phyloP scores from a whole-genome alignment of 2,113 vertebrate species.

The Chaetodon trifascialis region DNA sequence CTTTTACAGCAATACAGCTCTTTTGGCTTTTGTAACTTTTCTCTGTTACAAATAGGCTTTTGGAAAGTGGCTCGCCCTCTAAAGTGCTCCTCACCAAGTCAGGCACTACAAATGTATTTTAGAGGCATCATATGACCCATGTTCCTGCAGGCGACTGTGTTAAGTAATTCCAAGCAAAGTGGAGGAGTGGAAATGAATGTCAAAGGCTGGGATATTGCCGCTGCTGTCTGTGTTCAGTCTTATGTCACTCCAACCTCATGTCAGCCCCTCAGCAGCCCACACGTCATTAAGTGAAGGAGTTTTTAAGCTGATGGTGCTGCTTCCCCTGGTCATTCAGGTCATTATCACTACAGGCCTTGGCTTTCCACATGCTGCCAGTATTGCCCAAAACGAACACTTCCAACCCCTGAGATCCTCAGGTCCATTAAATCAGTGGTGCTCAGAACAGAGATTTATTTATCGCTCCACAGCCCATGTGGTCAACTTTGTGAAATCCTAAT shows the following conservation, averaged over 20 bases:
- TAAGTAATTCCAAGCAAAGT: conserved; percentile 42
- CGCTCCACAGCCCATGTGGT: conserved; percentile 35
- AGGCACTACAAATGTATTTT: conserved; percentile 36
- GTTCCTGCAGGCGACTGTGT: conserved; percentile 33
- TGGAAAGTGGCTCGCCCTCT: conserved; percentile 28
- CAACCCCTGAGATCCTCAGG: conserved; percentile 24
- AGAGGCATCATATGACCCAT: conserved; percentile 16
- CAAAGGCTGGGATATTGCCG: conserved; percentile 1
- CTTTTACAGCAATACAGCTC: too few relatives aligned
- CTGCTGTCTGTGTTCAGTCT: conserved; percentile 24
- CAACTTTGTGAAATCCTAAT: conserved; percentile 63
- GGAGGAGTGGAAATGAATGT: conserved; percentile 45
- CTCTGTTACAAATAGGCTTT: conserved; percentile 26
- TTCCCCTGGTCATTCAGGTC: conserved; percentile 38
- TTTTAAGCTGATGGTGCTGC: conserved; percentile 32
- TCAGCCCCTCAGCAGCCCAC: conserved; percentile 47
- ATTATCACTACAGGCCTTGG: conserved; percentile 39
- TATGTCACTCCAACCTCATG: conserved; percentile 41
- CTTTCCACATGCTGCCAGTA: conserved; percentile 7
- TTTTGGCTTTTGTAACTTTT: background rate
- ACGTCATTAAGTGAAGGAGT: conserved; percentile 51
- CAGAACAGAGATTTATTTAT: conserved; percentile 47
- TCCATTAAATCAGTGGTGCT: conserved; percentile 40
- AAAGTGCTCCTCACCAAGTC: conserved; percentile 26
- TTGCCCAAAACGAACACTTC: conserved; percentile 7